Conservation (phyloP, 2,113 vertebrate genomes). For the Psilopsiagon aymara region DNA sequence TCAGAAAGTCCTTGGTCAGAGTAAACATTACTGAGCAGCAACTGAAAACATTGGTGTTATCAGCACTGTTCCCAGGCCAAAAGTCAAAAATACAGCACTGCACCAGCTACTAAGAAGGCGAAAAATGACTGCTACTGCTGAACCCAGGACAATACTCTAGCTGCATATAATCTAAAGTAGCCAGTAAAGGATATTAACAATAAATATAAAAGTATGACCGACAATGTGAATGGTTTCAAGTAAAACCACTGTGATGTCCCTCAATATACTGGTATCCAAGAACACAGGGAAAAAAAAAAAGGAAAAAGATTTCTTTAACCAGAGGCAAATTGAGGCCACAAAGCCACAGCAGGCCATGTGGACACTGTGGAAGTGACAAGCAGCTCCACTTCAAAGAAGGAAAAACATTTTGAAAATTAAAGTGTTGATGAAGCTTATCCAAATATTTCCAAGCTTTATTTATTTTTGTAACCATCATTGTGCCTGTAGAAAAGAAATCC, state of each 20-base stretch:
- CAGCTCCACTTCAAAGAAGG: neutral
- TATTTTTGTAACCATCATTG: neutral
- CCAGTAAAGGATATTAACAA: neutral
- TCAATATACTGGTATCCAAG: neutral
- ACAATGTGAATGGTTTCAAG: neutral
- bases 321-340: neutral
- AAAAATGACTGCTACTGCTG: too few species aligned
- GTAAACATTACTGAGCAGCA: too few species aligned
- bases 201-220: neutral
- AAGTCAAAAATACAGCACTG: too few species aligned
- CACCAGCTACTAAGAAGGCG: too few species aligned
- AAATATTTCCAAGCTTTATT: neutral
- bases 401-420: neutral
- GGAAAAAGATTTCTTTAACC: neutral
- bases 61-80: too few species aligned
- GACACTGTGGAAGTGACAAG: neutral
- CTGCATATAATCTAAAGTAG: neutral
- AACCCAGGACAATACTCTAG: neutral
- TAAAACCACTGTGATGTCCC: neutral
- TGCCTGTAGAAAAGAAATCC: neutral
- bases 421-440: neutral
- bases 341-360: neutral
- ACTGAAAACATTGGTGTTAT: too few species aligned
- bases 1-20: too few species aligned
- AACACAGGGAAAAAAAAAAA: neutral